phyloP scores from a whole-genome alignment of 2,113 vertebrate species.

The Heloderma charlesbogerti region DNA sequence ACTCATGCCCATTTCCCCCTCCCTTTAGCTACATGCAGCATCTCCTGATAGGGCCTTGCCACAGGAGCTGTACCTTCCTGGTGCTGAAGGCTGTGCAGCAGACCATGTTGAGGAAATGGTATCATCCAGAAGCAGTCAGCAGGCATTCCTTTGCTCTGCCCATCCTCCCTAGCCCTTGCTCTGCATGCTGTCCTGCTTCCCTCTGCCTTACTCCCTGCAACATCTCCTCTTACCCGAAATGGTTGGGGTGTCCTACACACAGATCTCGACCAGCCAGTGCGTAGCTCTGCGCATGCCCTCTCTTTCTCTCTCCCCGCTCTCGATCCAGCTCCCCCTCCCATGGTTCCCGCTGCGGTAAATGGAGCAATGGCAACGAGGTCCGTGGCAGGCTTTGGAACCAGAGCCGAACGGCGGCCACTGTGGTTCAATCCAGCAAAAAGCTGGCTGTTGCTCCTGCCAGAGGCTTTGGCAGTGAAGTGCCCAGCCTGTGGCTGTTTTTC shows the following conservation, averaged over 20 bases:
- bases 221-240: neutral
- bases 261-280: neutral
- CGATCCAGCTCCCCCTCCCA: neutral
- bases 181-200: neutral
- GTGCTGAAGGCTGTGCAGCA: neutral
- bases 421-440: neutral
- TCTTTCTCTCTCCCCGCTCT: neutral
- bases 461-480: no score
- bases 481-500: no score
- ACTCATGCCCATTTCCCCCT: no score
- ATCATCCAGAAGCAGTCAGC: neutral
- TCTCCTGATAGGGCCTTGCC: no score
- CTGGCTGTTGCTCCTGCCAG: neutral
- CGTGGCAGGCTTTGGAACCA: neutral
- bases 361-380: neutral
- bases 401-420: no score
- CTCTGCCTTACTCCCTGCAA: neutral
- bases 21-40: no score
- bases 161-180: neutral
- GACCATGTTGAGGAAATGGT: neutral
- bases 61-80: neutral
- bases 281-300: neutral
- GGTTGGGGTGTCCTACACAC: neutral
- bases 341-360: neutral
- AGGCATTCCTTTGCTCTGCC: neutral